Base-by-base conservation (phyloP, 2,113 vertebrate genomes). In the Cyanoliseus patagonus region DNA sequence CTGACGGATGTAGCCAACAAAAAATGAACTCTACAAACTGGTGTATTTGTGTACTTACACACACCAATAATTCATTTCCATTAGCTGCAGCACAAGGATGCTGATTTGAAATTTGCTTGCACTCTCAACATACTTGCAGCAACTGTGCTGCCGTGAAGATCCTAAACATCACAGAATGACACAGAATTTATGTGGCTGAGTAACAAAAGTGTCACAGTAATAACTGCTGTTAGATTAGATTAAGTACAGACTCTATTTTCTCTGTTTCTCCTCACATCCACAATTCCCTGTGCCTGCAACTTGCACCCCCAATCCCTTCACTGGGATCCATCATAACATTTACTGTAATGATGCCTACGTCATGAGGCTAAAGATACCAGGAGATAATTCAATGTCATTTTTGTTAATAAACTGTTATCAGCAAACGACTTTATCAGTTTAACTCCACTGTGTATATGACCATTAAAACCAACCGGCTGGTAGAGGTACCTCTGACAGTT, bases 391-490 rank as follows among this genome's bases (percentile, higher is more conserved):
- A 69, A 13, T 24, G 17, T 49, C 49, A 7, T 18, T 41, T 85
- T 35, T 73, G 18, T 44, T 83, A 77, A 85, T 53, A 90, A 80
- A 83, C 13, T 0, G 0, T 0, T 35, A 85, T 18, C 41, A 66
- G 31, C 1, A 2, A 87, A 85, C 0, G 0, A 66, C 30, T 47
- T 39, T 42, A 41, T 46, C 59, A 74, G 31, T 31, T 74, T 41
- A 51, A 52, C 37, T 42, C 19, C 37, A 70, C 33, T 20, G 22
- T 9, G 13, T 10, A 59, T 39, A 49, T 2, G 16, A 91, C 11
- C 25, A 39, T n/a, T 77, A 84, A 86, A 87, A 59, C 2, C 75
- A 91, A 70, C 30, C 19, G 6, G 12, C 13, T 74, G 83, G n/a
- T 11, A 74, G 41, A 76, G 15, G 27, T 62, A 82, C 8, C 33